Evolutionary conservation across 2,888 invertebrate species (phyloP).

Genomic region (Erebia epiphron): DNA sequence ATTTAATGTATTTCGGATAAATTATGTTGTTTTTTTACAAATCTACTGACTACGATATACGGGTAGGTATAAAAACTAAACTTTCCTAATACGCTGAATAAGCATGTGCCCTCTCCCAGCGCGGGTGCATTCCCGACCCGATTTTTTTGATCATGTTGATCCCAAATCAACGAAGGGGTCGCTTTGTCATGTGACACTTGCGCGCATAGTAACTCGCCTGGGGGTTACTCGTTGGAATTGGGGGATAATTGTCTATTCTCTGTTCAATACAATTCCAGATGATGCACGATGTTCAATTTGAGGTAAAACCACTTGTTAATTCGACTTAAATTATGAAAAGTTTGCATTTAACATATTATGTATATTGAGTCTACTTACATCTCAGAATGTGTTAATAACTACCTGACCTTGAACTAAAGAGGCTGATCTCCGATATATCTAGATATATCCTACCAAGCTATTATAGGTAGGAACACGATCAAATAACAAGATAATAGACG

Average conservation of each 20-base stretch:
- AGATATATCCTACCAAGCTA: too few species aligned
- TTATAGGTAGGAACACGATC: too few species aligned
- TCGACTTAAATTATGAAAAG: background rate
- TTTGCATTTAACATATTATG: background rate
- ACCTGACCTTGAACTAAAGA: too few species aligned
- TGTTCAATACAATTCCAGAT: constrained; percentile 38
- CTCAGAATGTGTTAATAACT: too few species aligned
- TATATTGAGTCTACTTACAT: too few species aligned
- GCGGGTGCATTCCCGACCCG: constrained; percentile 72
- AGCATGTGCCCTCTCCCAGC: constrained; percentile 57
- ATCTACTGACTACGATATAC: too few species aligned
- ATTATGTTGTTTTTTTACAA: too few species aligned
- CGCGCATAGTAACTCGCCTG: constrained; percentile 67
- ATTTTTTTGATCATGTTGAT: constrained; percentile 74
- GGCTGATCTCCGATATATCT: too few species aligned
- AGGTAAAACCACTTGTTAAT: constrained; percentile 1
- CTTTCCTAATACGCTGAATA: constrained; percentile 38
- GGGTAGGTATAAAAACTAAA: constrained; percentile 18
- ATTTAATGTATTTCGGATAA: too few species aligned
- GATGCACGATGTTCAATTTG: constrained; percentile 4
- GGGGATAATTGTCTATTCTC: constrained; percentile 68
- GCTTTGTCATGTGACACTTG: constrained; percentile 80
- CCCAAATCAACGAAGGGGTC: constrained; percentile 71
- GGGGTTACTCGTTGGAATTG: constrained; percentile 71
- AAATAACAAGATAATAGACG: too few species aligned